phyloP scores from a whole-genome alignment of 2,888 invertebrate species.

The Hirudinaria manillensis region DNA sequence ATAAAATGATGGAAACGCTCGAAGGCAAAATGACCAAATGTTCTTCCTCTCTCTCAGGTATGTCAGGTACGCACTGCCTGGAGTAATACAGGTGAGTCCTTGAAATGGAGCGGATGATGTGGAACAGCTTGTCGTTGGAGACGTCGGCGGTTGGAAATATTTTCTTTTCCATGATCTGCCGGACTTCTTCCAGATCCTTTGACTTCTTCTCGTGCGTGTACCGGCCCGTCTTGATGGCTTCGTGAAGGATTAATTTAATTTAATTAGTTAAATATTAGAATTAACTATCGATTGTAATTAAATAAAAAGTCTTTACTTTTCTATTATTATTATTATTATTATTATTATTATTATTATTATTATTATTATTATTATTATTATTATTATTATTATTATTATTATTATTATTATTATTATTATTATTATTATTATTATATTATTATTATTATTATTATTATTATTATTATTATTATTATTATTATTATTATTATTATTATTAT shows the following conservation, averaged over 20 bases:
- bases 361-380: too few species aligned
- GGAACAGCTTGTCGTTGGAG: neutral
- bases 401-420: too few species aligned
- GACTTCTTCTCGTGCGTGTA: constrained; percentile 50
- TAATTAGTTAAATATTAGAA: neutral
- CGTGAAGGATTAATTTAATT: constrained; percentile 17
- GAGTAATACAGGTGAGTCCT: constrained; percentile 17
- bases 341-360: too few species aligned
- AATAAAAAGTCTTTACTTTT: too few species aligned
- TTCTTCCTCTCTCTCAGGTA: constrained; percentile 1
- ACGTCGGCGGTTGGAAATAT: neutral
- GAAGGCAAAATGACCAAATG: constrained; percentile 6
- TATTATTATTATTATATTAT: too few species aligned
- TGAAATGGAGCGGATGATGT: neutral
- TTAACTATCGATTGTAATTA: too few species aligned
- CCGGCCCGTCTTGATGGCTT: constrained; percentile 52
- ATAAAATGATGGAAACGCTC: too few species aligned
- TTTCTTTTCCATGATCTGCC: neutral
- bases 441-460: too few species aligned
- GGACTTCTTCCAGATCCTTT: constrained; percentile 46
- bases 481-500: too few species aligned
- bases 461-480: too few species aligned
- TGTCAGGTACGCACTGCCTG: neutral
- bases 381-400: too few species aligned
- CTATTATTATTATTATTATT: too few species aligned